phyloP scores from a whole-genome alignment of 2,797 vertebrate species.

The Sylvia borin region DNA sequence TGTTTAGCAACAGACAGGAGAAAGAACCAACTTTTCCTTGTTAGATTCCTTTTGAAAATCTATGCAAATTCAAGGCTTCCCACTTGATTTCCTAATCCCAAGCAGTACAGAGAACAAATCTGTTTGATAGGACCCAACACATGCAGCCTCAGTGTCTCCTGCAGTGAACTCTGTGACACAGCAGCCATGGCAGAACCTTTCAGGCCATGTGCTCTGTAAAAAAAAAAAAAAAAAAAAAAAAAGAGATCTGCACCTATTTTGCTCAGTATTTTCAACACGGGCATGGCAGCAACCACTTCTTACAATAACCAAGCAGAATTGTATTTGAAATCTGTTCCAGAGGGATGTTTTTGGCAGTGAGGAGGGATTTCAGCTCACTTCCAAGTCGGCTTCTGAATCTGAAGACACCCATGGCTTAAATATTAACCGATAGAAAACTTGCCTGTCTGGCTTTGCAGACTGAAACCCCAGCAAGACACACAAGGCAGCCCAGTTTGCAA shows the following conservation, averaged over 20 bases:
- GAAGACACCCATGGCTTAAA: constrained; percentile 45
- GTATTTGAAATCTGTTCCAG: constrained; percentile 29
- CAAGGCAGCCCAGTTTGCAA: neutral
- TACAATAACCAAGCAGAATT: constrained; percentile 2
- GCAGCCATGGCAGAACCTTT: constrained; percentile 45
- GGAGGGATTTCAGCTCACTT: neutral
- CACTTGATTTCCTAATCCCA: constrained; percentile 36
- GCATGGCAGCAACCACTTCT: neutral
- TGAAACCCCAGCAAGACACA: constrained; percentile 26
- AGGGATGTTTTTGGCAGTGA: neutral
- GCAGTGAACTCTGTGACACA: constrained; percentile 24
- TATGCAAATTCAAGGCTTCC: constrained; percentile 39
- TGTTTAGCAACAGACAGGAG: constrained; percentile 59
- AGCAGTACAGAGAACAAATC: constrained; percentile 58
- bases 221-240: constrained; percentile 12
- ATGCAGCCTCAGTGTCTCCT: constrained; percentile 61
- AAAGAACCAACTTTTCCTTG: constrained; percentile 15
- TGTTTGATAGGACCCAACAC: neutral
- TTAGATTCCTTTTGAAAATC: constrained; percentile 37
- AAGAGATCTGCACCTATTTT: constrained; percentile 29
- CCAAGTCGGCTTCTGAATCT: neutral
- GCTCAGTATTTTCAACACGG: neutral
- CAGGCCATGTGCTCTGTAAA: neutral
- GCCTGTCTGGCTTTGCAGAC: constrained; percentile 36
- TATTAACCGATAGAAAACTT: constrained; percentile 13